These are phyloP conservation scores for Trileptium ribeirensis DNA, from an alignment of 2,888 invertebrate species.

Conservation along the genomic window DNA sequence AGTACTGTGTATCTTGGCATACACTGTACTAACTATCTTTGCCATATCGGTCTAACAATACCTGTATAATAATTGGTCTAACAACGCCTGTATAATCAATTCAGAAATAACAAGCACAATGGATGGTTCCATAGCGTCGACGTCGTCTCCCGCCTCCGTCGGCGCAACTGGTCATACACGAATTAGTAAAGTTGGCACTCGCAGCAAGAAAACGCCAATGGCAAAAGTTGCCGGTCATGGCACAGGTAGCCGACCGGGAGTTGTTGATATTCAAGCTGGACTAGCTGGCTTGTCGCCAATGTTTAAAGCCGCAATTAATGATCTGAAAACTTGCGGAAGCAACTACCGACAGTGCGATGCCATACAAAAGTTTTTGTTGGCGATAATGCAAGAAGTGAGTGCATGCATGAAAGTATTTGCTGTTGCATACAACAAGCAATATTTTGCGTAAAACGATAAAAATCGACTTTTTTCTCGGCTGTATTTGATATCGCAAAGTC, in stretches of 20 bases:
- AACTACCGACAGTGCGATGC: slow-evolving; percentile 22
- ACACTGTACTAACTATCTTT: no score
- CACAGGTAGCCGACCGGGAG: background rate
- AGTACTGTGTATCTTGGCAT: no score
- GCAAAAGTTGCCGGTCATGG: no score
- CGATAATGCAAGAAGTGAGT: background rate
- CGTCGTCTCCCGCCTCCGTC: background rate
- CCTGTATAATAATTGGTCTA: no score
- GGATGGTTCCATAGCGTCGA: background rate
- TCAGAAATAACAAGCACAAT: background rate
- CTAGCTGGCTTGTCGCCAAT: background rate
- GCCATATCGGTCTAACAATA: no score
- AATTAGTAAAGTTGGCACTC: background rate
- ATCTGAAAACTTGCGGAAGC: slow-evolving; percentile 14
- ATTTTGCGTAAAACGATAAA: no score
- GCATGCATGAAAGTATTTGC: no score
- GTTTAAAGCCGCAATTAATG: slow-evolving; percentile 9
- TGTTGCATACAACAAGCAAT: no score
- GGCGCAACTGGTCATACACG: background rate
- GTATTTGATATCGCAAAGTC: no score
- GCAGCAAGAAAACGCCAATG: background rate
- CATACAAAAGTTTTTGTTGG: slow-evolving; percentile 20
- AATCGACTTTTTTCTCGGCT: no score
- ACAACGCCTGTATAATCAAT: no score
- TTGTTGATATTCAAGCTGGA: background rate